A percentile compares a stretch with the other conserved stretches of the same genome.
phyloP scores from a whole-genome alignment of 2,797 vertebrate genomes.

The Lacerta bilineata region DNA sequence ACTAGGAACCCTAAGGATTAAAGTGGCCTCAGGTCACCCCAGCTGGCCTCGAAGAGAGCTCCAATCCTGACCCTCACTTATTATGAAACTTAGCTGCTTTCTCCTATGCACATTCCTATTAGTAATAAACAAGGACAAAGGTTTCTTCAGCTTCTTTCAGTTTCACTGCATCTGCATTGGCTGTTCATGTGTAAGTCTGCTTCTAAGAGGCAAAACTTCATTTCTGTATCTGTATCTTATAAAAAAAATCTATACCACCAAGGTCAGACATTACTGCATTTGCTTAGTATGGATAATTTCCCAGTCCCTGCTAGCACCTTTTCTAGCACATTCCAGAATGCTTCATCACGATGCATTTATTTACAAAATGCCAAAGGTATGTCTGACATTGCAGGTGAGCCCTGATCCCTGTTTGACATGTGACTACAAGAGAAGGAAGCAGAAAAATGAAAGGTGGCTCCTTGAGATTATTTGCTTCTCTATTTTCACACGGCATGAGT shows the following conservation, averaged over 20 bases:
- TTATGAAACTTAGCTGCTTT: background rate
- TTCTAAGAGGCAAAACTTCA: background rate
- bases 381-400: background rate
- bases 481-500: background rate
- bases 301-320: background rate
- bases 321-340: background rate
- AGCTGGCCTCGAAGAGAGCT: background rate
- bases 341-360: background rate
- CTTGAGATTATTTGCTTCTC: background rate
- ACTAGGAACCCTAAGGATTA: background rate
- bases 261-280: background rate
- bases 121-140: background rate
- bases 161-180: background rate
- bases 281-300: background rate
- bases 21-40: background rate
- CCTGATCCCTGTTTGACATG: background rate
- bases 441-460: background rate
- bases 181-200: background rate
- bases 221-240: background rate
- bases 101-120: background rate
- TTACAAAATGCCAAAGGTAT: background rate
- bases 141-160: background rate
- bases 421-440: background rate
- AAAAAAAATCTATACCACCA: background rate
- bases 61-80: background rate